A percentile compares a stretch with the other conserved stretches of the same genome.
Evolutionary conservation across 1,140 invertebrate genomes (phyloP).

Genomic region (Hypothenemus hampei): DNA sequence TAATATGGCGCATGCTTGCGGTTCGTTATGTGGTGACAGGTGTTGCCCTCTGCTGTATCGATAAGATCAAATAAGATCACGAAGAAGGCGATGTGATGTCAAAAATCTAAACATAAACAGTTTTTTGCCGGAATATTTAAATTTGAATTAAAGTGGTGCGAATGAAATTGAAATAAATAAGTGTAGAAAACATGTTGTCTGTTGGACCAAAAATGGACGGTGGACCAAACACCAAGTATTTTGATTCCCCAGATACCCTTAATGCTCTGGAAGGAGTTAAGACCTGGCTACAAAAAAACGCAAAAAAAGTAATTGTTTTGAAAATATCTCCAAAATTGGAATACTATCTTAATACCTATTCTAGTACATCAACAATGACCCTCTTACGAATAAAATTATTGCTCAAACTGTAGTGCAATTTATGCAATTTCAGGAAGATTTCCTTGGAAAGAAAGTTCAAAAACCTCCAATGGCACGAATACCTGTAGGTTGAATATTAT

Average conservation of each 20-base stretch:
- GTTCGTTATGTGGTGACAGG: no score
- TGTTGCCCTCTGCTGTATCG: no score
- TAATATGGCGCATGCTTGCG: no score
- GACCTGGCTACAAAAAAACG: constrained; percentile 93
- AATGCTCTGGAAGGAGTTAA: constrained; percentile 84
- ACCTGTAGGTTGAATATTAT: constrained; percentile 60
- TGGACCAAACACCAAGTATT: constrained; percentile 89
- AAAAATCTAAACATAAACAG: no score
- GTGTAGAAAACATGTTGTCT: constrained; percentile 58
- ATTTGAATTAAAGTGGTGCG: no score
- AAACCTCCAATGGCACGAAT: constrained; percentile 81
- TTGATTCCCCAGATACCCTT: constrained; percentile 85
- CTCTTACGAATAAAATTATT: constrained; percentile 87
- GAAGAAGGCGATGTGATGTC: no score
- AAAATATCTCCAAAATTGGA: no score
- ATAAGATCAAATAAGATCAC: no score
- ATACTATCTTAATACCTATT: constrained; percentile 30
- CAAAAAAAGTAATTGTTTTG: constrained; percentile 96
- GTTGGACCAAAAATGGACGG: constrained; percentile 91
- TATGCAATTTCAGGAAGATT: constrained; percentile 94
- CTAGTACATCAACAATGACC: constrained; percentile 85
- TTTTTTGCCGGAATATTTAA: no score
- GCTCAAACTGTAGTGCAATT: constrained; percentile 80
- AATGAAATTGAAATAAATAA: no score
- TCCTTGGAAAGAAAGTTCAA: constrained; percentile 85